Base-by-base conservation (phyloP, 2,888 invertebrate species). In the Drepana falcataria region DNA sequence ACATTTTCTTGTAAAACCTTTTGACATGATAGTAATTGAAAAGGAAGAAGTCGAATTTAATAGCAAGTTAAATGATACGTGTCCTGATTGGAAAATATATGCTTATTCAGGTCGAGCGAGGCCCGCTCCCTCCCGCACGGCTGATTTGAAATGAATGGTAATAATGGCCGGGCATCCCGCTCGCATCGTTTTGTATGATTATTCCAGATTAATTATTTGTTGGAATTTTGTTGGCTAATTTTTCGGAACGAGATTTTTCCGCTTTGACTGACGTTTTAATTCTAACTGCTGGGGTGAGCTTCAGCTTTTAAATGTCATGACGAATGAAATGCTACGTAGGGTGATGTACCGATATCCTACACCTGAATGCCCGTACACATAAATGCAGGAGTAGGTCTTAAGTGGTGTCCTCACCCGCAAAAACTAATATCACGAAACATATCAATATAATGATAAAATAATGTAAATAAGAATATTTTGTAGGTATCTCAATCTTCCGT, bases 191-290 rank as follows among this genome's bases (percentile, higher is more conserved):
- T 90, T 85, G 89, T 90, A 90, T 91, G 89, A 91, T 91, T 90
- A 91, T 90, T 90, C 89, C 87, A 86, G 89, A 91, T 90, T 91
- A 90, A 90, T 91, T 91, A 90, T 91, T 91, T 90, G 91, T 87
- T 82, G 85, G 89, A 87, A 87, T 87, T 91, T 83, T 73, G 84
- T 78, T 85, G 87, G 87, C 85, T 86, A 90, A 91, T 91, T 90
- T 90, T 87, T 89, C 80, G 89, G 88, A 91, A 89, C 76, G 83
- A 79, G 83, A 87, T 87, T 89, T 87, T 88, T 87, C 87, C 86
- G 83, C 85, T 87, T 86, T 88, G 89, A 86, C 77, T 87, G 89
- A 88, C 88, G 83, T 87, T 89, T 89, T 89, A 89, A 91, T 91
- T 87, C 77, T 74, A 80, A 81, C 79, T 83, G 75, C 75, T 76